Percentiles rank a stretch among this genome's conserved stretches.
These are phyloP conservation scores for Aleiodes alternator DNA, from an alignment of 2,888 invertebrate species.

Conservation along the genomic window DNA sequence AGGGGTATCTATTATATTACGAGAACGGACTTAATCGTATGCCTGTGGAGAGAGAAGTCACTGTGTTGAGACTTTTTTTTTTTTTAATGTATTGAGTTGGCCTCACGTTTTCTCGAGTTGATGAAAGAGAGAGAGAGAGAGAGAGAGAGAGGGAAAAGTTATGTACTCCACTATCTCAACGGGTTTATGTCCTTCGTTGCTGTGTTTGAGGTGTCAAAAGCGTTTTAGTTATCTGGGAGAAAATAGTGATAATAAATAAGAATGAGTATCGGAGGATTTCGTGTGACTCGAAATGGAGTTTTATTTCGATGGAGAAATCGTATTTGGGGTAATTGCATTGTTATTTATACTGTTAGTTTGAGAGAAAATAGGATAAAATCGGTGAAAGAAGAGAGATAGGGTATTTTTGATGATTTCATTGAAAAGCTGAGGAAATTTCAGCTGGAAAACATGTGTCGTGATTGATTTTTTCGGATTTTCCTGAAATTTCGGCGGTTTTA, in stretches of 20 bases:
- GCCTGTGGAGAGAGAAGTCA: constrained; percentile 41
- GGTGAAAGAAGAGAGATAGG: too few relatives aligned
- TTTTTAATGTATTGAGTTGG: constrained; percentile 25
- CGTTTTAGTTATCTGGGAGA: constrained; percentile 64
- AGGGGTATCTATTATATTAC: constrained; percentile 56
- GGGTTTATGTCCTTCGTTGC: constrained; percentile 59
- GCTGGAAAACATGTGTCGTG: too few relatives aligned
- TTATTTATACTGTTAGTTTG: too few relatives aligned
- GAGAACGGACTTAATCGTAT: constrained; percentile 59
- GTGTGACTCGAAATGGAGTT: too few relatives aligned
- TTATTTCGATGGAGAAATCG: neutral
- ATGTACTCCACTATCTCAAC: constrained; percentile 58
- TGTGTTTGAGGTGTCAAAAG: constrained; percentile 64
- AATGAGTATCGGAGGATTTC: neutral
- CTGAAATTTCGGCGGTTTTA: too few relatives aligned
- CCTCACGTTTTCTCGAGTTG: constrained; percentile 1
- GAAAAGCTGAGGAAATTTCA: too few relatives aligned
- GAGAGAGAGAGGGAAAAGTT: constrained; percentile 40
- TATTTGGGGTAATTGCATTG: too few relatives aligned
- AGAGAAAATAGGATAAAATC: too few relatives aligned
- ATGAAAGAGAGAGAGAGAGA: constrained; percentile 35
- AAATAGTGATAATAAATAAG: constrained; percentile 55
- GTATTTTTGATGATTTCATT: too few relatives aligned
- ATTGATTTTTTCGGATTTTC: too few relatives aligned
- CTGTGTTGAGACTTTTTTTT: neutral